Percentiles rank a stretch among this genome's conserved stretches.
Conservation (phyloP, 1,140 invertebrate species). For the Drosophila mojavensis region DNA sequence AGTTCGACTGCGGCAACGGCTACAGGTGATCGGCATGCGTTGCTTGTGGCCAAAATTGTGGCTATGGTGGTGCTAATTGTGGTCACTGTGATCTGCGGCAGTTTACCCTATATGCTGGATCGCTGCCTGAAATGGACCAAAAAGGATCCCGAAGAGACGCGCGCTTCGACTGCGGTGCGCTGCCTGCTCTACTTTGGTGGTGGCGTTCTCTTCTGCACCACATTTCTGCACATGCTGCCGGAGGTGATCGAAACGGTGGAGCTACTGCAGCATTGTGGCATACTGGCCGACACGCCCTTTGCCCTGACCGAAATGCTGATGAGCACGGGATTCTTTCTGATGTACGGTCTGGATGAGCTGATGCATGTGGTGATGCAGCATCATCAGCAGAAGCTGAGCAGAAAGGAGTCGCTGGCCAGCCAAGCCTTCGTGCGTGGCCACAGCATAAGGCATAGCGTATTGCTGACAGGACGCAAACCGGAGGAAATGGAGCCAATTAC, state of each 20-base stretch:
- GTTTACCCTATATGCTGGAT: constrained; percentile 88
- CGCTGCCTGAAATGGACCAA: constrained; percentile 86
- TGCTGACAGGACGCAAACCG: constrained; percentile 20
- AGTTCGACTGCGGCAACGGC: not conserved
- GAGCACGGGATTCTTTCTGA: constrained; percentile 92
- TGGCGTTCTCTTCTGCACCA: constrained; percentile 95
- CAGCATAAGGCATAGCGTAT: constrained; percentile 61
- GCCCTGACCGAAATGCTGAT: constrained; percentile 89
- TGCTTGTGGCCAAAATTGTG: constrained; percentile 88
- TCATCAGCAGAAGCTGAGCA: constrained; percentile 79
- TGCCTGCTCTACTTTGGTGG: constrained; percentile 93
- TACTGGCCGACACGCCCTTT: constrained; percentile 86
- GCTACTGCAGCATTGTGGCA: constrained; percentile 85
- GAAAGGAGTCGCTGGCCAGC: constrained; percentile 56
- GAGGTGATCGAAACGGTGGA: constrained; percentile 91
- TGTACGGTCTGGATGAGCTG: constrained; percentile 92
- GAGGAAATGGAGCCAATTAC: not conserved
- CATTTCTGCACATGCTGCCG: constrained; percentile 94
- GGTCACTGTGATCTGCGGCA: constrained; percentile 88
- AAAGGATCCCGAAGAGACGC: constrained; percentile 83
- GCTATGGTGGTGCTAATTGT: constrained; percentile 89
- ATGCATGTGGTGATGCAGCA: constrained; percentile 89
- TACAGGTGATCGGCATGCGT: constrained; percentile 68
- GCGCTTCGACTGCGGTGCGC: constrained; percentile 84
- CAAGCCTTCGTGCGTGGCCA: constrained; percentile 71